Evolutionary conservation across 2,113 vertebrate genomes (phyloP).

Genomic region (Phylloscopus trochiloides): DNA sequence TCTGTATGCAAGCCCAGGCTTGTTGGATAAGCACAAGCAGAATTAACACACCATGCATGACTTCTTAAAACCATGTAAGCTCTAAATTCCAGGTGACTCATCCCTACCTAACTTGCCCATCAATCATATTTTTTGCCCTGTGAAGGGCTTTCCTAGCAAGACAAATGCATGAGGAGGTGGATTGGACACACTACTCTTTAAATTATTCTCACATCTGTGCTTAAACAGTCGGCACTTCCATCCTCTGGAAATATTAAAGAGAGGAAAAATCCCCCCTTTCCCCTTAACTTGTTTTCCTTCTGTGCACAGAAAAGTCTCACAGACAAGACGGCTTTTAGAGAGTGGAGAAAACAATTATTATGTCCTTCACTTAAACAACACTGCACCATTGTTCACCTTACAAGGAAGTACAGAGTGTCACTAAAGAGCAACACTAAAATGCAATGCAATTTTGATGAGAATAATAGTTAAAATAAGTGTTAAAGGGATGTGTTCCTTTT

Average conservation of each 20-base stretch:
- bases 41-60: neutral
- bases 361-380: neutral
- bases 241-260: neutral
- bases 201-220: neutral
- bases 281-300: neutral
- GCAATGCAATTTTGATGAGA: neutral
- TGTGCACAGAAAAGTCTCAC: neutral
- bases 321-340: neutral
- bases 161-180: neutral
- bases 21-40: neutral
- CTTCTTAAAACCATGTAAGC: neutral
- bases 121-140: neutral
- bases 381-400: neutral
- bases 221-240: neutral
- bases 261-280: neutral
- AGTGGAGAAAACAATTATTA: neutral
- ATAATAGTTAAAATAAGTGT: neutral
- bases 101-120: neutral
- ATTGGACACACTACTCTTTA: neutral
- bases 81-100: neutral
- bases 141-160: neutral
- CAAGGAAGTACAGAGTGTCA: neutral
- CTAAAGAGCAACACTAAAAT: neutral
- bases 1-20: neutral
- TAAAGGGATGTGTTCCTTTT: neutral